Evolutionary conservation across 2,113 vertebrate genomes (phyloP).

Genomic region (Chionomys nivalis): DNA sequence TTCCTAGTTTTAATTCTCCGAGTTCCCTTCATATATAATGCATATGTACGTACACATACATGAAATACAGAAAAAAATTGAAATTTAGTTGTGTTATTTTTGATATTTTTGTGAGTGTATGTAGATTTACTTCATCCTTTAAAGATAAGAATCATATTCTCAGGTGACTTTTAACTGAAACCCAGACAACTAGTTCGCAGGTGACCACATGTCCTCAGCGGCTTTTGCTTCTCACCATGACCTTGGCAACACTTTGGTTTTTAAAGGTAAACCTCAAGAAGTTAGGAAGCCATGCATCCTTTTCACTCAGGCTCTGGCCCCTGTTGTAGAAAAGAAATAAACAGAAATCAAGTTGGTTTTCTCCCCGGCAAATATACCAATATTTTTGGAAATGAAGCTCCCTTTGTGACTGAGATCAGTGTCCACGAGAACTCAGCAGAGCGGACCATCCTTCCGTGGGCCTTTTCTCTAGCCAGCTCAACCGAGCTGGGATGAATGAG

Average conservation of each 20-base stretch:
- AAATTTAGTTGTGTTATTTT: background rate
- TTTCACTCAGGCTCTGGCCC: background rate
- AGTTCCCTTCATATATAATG: background rate
- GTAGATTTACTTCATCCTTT: slow-evolving; percentile 4
- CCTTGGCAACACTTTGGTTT: background rate
- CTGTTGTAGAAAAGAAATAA: slow-evolving; percentile 13
- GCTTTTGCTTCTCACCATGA: background rate
- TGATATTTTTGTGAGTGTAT: background rate
- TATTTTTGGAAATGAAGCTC: slow-evolving; percentile 14
- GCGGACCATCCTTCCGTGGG: background rate
- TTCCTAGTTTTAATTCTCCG: slow-evolving; percentile 35
- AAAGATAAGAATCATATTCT: slow-evolving; percentile 10
- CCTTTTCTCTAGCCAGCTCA: slow-evolving; percentile 12
- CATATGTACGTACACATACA: background rate
- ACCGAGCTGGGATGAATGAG: slow-evolving; percentile 24
- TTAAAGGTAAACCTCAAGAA: background rate
- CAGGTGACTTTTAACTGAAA: background rate
- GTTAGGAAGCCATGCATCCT: background rate
- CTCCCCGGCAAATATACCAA: background rate
- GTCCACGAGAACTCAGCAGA: background rate
- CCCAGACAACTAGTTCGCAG: background rate
- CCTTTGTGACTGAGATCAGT: background rate
- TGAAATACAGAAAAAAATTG: background rate
- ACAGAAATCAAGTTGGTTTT: slow-evolving; percentile 39
- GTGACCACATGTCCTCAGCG: background rate